phyloP scores from a whole-genome alignment of 2,888 invertebrate genomes.

The Leucophenga maculata region DNA sequence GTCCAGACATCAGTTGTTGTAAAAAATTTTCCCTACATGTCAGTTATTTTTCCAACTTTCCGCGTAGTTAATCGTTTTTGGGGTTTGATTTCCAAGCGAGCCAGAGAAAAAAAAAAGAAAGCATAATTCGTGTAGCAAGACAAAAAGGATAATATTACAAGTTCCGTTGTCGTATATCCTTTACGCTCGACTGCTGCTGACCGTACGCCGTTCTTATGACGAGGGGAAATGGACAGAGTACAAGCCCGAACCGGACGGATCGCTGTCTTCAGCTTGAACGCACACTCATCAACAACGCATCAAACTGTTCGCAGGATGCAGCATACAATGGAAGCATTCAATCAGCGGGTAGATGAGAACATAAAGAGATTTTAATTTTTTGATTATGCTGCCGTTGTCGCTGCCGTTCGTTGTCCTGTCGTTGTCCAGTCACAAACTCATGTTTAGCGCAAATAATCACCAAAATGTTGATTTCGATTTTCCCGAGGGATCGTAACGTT shows the following conservation, averaged over 20 bases:
- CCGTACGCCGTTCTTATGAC: constrained; percentile 35
- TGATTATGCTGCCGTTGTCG: constrained; percentile 60
- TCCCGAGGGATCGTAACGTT: constrained; percentile 43
- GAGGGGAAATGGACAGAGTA: neutral
- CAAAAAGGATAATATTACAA: constrained; percentile 50
- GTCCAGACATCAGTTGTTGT: neutral
- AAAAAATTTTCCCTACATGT: neutral
- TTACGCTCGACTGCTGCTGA: constrained; percentile 61
- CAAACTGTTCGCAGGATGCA: constrained; percentile 57
- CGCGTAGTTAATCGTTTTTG: constrained; percentile 43
- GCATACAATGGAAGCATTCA: constrained; percentile 66
- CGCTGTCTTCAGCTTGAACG: constrained; percentile 21
- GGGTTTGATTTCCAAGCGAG: constrained; percentile 20
- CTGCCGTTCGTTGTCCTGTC: constrained; percentile 13
- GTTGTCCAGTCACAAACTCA: constrained; percentile 22
- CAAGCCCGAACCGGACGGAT: constrained; percentile 11
- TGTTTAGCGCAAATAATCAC: constrained; percentile 12
- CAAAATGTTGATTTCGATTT: constrained; percentile 33
- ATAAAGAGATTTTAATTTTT: constrained; percentile 73
- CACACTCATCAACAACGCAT: constrained; percentile 58
- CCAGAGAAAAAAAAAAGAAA: neutral
- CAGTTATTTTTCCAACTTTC: constrained; percentile 17
- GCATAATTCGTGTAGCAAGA: constrained; percentile 28
- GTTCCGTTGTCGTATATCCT: constrained; percentile 50
- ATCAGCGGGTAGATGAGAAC: constrained; percentile 64